Evolutionary conservation across 2,888 invertebrate genomes (phyloP), one percentile per base, ranked within the genome.

Genomic region (Hybos culiciformis): DNA sequence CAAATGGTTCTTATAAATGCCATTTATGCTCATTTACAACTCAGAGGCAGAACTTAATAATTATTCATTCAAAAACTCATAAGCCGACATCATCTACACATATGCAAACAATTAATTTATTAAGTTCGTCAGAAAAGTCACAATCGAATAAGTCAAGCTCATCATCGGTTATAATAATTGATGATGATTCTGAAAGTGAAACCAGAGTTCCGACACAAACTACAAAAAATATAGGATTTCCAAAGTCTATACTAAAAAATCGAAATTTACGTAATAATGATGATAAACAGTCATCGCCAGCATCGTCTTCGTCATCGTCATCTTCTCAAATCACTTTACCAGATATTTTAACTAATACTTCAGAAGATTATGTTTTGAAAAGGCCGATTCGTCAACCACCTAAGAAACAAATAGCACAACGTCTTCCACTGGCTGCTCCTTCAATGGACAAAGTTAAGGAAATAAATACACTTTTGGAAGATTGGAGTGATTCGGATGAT

Each of bases 61-160:
- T 83, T 48, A 64, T 78, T 49, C 85, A 86, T 57, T 77, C 75
- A 46, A 81, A 80, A 66, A 74, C 74, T 51, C 84, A 84, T 56
- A 72, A 46, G 18, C 19, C 41, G 6, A 43, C 39, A 19, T 36
- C 46, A 21, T 17, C 44, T 15, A 17, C 23, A 5, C 39, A 34
- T 31, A 34, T 19, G 34, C 6, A 45, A 15, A 21, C 43, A 14
- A 29, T 15, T 55, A 63, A 4, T 68, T 67, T 54, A 17, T 14
- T 20, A 21, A 31, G 12, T 19, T 21, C 31, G 6, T 19, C 17
- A 17, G 31, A 15, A 40, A 26, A 14, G 18, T n/a, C 18, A 5
- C 14, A 29, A 29, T 19, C 31, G 14, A 17, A 11, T 29, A 9
- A 17, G 17, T 55, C 53, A 57, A 59, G 34, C 62, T 60, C 51